These are phyloP conservation scores for Amphipyra tragopoginis DNA, from an alignment of 2,888 invertebrate species.

Conservation along the genomic window DNA sequence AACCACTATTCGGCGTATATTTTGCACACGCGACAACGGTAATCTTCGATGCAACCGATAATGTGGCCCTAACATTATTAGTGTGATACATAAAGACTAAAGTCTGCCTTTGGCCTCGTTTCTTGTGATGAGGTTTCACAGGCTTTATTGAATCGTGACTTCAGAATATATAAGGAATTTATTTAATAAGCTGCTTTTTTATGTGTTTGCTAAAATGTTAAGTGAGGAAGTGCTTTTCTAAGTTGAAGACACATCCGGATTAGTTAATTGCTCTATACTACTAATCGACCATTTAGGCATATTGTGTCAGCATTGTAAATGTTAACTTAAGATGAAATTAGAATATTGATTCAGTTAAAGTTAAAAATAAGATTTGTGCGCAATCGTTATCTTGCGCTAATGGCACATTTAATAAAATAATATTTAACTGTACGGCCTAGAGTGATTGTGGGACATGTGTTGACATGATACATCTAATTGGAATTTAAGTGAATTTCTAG, in stretches of 20 bases:
- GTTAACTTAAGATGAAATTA: conserved; percentile 1
- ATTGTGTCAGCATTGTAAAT: conserved; percentile 7
- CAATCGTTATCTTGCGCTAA: conserved; percentile 7
- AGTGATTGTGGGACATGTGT: conserved; percentile 1
- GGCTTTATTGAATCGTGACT: background rate
- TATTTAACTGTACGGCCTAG: conserved; percentile 19
- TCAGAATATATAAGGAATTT: too few species aligned
- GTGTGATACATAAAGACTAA: conserved; percentile 5
- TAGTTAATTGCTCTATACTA: conserved; percentile 11
- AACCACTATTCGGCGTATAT: too few species aligned
- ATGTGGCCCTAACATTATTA: background rate
- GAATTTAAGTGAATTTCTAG: conserved; percentile 6
- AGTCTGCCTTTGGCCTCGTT: conserved; percentile 18
- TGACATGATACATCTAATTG: conserved; percentile 15
- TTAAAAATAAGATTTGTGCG: conserved; percentile 24
- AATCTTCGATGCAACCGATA: background rate
- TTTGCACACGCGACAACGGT: too few species aligned
- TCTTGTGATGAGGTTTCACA: conserved; percentile 12
- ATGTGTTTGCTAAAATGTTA: background rate
- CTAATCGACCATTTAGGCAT: conserved; percentile 15
- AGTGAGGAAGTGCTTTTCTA: conserved; percentile 14
- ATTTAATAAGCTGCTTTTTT: too few species aligned
- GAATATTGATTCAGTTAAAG: conserved; percentile 21
- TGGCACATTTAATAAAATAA: conserved; percentile 11
- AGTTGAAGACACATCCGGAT: background rate